Base-by-base conservation (phyloP, 2,797 vertebrate species). In the Furcifer pardalis region DNA sequence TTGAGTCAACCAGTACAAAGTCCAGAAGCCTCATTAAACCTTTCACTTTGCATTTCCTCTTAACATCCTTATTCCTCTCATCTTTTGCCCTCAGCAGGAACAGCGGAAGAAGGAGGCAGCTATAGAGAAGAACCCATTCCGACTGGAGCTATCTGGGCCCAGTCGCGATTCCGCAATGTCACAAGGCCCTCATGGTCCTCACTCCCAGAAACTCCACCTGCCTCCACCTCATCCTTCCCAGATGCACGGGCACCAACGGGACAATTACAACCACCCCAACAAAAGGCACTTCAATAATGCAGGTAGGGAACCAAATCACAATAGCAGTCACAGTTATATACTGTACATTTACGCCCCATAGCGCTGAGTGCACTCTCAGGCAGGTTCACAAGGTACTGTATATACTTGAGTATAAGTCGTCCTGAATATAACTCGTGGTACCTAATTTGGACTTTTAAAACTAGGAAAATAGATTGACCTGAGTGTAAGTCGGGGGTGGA, bases 251-350 rank as follows among this genome's bases (percentile, higher is more conserved):
- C 98, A 99, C 94, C 98, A 98, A 5, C 96, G 98, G 90, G 98
- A 99, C 66, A 95, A 95, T 46, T 99, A 98, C 4, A 95, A 77
- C 86, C 94, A 96, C 8, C 89, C 96, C 59, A 97, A 96, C 90
- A 99, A 99, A 93, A 97, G 98, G n/a, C 98, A 99, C 85, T 99
- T 99, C 83, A 96, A 96, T 86, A 98, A 96, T 46, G 81, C 96
- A 91, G 96, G 96, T 97, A 81, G 91, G 94, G 30, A 40, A 13
- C 23, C 30, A 21, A 25, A n/a, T n/a, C n/a, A n/a, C n/a, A n/a
- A n/a, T n/a, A n/a, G n/a, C n/a, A n/a, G n/a, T n/a, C n/a, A n/a
- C n/a, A n/a, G n/a, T n/a, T n/a, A n/a, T n/a, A n/a, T n/a, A n/a
- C n/a, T n/a, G n/a, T n/a, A n/a, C n/a, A n/a, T n/a, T n/a, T n/a